Evolutionary conservation across 2,797 vertebrate genomes (phyloP), one percentile per base, ranked within the genome.

Genomic region (Phalanger gymnotis): DNA sequence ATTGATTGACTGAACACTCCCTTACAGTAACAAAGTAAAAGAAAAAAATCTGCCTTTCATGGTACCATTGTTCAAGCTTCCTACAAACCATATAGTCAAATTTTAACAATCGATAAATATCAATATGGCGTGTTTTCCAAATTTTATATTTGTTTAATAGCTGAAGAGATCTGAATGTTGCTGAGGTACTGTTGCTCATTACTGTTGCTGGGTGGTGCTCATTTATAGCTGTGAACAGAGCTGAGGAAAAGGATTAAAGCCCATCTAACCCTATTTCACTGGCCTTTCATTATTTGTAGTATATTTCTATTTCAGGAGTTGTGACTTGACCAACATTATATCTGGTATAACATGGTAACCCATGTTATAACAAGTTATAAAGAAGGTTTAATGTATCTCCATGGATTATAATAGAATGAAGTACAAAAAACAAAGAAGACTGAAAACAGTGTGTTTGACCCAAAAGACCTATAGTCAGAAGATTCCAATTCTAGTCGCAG

Each of bases 41-140:
- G 96, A 58, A 2, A 30, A 30, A 96, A 58, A 25, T 55, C 19
- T 73, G 34, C 58, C 94, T 92, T 81, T 61, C 93, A 55, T 53
- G 90, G 31, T 53, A 30, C 30, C 93, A 90, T 92, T 95, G 93
- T n/a, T 93, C 52, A 53, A n/a, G 66, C 91, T 94, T 93, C 92
- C 92, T 81, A 73, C 47, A 94, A 93, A 90, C 81, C 25, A 94
- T 12, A 52, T 0, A 56, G 66, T 7, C 53, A 61, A 27, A 92
- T 0, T 34, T 1, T 55, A 51, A 56, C 34, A 57, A 93, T 57
- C 34, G 25, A 92, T 4, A 4, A 30, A 92, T 89, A 87, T 92
- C 90, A n/a, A 53, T 10, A 92, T 27, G n/a, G 14, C 58, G 51
- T 58, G 81, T 93, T 95, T 91, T 92, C 61, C 81, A 96, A 93